Conservation (phyloP, 2,797 vertebrate species). For the Myotis myotis region DNA sequence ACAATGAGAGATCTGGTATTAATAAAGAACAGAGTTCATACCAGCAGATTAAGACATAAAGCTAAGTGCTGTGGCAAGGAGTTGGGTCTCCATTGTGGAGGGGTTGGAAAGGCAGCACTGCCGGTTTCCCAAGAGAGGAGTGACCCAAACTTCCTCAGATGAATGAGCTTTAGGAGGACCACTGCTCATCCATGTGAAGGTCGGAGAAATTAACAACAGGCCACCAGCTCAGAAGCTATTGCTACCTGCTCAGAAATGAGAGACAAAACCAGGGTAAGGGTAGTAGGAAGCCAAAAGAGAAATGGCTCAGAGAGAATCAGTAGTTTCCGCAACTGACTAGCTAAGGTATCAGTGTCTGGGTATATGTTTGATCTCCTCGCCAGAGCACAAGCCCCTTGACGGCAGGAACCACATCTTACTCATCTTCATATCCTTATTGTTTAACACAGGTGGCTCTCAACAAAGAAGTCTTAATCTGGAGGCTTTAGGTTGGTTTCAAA, state of each 20-base stretch:
- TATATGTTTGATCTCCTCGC: neutral
- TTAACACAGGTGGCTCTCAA: neutral
- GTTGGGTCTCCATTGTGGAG: neutral
- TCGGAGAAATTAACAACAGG: neutral
- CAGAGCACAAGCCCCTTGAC: neutral
- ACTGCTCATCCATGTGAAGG: neutral
- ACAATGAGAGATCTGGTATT: neutral
- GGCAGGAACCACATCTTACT: neutral
- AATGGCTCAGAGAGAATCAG: neutral
- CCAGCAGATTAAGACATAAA: neutral
- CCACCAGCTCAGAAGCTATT: neutral
- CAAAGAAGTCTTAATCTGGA: neutral
- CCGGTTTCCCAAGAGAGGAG: neutral
- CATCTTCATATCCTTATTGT: neutral
- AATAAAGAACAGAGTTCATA: neutral
- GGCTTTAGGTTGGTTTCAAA: neutral
- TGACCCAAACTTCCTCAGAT: neutral
- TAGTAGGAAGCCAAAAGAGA: neutral
- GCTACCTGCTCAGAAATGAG: neutral
- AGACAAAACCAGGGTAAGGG: neutral
- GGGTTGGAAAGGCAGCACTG: neutral
- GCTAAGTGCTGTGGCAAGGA: neutral
- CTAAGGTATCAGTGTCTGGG: neutral
- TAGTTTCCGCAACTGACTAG: neutral
- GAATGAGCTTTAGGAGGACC: neutral